Evolutionary conservation across 2,888 invertebrate genomes (phyloP).

Genomic region (Coelogynopora nodosa): DNA sequence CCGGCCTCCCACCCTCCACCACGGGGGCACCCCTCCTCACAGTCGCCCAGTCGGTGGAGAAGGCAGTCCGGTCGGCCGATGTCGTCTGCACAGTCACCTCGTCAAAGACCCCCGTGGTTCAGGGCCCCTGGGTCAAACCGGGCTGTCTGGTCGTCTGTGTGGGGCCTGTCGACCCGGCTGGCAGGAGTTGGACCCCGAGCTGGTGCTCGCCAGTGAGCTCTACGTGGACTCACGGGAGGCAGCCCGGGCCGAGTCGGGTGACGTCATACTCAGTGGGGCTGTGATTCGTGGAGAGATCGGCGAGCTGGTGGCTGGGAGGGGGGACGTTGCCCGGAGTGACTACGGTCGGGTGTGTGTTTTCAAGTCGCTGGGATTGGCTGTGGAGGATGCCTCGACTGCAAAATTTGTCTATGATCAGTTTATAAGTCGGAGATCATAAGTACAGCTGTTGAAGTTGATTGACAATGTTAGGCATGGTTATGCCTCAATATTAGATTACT

Average conservation of each 20-base stretch:
- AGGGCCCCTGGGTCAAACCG: conserved; percentile 64
- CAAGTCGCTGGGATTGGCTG: conserved; percentile 69
- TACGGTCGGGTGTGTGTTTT: conserved; percentile 60
- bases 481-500: too few species aligned
- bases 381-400: conserved; percentile 67
- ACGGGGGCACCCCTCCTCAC: too few species aligned
- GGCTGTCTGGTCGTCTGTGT: conserved; percentile 70
- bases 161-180: conserved; percentile 65
- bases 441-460: too few species aligned
- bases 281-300: conserved; percentile 66
- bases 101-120: conserved; percentile 64
- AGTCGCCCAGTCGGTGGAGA: conserved; percentile 58
- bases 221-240: conserved; percentile 66
- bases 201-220: conserved; percentile 64
- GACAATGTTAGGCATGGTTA: too few species aligned
- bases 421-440: too few species aligned
- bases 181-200: conserved; percentile 65
- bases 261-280: conserved; percentile 63
- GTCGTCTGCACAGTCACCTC: conserved; percentile 68
- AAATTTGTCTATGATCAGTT: conserved; percentile 63
- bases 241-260: conserved; percentile 65
- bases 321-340: neutral
- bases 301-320: conserved; percentile 61
- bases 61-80: conserved; percentile 66
- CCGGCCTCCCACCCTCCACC: too few species aligned